Conservation (phyloP, 1,140 invertebrate species). For the Procambarus clarkii region DNA sequence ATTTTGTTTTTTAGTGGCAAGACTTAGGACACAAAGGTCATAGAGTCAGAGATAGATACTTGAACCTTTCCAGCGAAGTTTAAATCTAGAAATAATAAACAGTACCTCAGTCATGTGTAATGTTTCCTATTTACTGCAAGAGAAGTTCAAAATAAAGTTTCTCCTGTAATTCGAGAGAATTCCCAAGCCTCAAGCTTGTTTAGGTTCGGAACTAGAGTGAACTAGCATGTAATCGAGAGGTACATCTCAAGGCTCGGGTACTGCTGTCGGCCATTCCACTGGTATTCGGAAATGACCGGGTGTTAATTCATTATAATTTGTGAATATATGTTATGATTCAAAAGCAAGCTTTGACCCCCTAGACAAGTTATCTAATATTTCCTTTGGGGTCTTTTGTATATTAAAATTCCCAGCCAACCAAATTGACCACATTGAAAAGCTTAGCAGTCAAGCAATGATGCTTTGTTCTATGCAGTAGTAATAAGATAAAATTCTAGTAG, state of each 20-base stretch:
- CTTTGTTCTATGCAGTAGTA: slow-evolving; percentile 36
- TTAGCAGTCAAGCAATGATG: slow-evolving; percentile 31
- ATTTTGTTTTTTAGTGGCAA: not conserved
- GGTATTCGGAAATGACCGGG: not conserved
- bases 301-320: not conserved
- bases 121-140: not conserved
- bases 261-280: not conserved
- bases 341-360: not conserved
- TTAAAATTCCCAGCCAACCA: not conserved
- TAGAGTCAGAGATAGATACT: too few relatives aligned
- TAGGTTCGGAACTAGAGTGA: not conserved
- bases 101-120: not conserved
- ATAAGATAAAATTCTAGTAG: slow-evolving; percentile 22
- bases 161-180: not conserved
- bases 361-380: not conserved
- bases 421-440: not conserved
- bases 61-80: not conserved
- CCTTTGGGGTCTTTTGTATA: not conserved
- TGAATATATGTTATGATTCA: not conserved
- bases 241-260: not conserved
- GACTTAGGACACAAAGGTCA: not conserved
- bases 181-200: not conserved
- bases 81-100: not conserved
- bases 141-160: not conserved
- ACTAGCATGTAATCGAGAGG: not conserved